A percentile compares a stretch with the other conserved stretches of the same genome.
Evolutionary conservation across 2,797 vertebrate genomes (phyloP).

Genomic region (Cyprinella venusta): DNA sequence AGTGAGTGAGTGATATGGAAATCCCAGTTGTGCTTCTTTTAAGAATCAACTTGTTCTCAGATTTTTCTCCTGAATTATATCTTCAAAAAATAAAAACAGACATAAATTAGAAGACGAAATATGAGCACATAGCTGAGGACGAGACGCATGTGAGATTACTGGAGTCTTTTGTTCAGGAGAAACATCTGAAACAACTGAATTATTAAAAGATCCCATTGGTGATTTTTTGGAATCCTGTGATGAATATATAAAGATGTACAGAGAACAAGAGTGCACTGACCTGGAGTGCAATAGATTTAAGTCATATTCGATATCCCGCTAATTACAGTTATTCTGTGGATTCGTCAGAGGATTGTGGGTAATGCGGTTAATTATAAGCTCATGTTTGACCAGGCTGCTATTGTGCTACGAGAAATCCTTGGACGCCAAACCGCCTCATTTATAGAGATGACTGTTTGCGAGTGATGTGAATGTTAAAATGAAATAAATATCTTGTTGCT

Average conservation of each 20-base stretch:
- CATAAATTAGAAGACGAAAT: neutral
- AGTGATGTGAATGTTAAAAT: neutral
- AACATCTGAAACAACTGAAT: neutral
- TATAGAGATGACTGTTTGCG: neutral
- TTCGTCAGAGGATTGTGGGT: conserved; percentile 25
- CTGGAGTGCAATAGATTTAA: neutral
- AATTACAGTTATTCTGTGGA: conserved; percentile 29
- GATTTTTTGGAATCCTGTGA: neutral
- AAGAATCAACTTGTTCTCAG: neutral
- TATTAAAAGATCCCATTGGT: neutral
- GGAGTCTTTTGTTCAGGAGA: neutral
- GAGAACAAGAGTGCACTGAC: conserved; percentile 47
- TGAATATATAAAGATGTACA: neutral
- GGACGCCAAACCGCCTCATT: neutral
- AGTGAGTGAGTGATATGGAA: neutral
- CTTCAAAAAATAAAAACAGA: neutral
- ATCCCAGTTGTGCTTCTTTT: neutral
- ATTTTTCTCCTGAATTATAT: neutral
- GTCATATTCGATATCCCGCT: conserved; percentile 7
- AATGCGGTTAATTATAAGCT: conserved; percentile 39
- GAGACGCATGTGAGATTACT: neutral
- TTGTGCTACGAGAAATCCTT: neutral
- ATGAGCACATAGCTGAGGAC: neutral
- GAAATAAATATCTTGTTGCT: neutral
- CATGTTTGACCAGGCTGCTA: neutral